A percentile compares a stretch with the other conserved stretches of the same genome.
phyloP scores from a whole-genome alignment of 2,113 vertebrate species.

The Tonatia bakeri region DNA sequence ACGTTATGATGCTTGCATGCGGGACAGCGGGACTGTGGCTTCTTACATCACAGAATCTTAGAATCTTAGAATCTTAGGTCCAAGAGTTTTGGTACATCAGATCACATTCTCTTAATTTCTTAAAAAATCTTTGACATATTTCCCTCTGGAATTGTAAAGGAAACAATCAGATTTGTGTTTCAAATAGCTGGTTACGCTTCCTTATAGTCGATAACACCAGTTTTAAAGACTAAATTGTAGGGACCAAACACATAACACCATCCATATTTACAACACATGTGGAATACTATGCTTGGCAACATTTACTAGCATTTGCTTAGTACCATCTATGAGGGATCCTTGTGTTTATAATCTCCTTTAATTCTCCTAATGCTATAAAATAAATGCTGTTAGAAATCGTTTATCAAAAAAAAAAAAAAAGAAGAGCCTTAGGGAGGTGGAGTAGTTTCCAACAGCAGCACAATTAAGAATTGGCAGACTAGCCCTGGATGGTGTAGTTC shows the following conservation, averaged over 20 bases:
- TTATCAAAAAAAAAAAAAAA: not conserved
- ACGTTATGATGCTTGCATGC: accelerated
- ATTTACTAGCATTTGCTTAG: not conserved
- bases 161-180: not conserved
- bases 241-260: not conserved
- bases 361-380: not conserved
- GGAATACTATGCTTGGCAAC: not conserved
- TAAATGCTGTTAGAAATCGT: not conserved
- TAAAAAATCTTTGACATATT: not conserved
- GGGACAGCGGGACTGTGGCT: not conserved
- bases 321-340: not conserved
- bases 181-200: not conserved
- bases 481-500: not conserved
- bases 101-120: not conserved
- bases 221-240: not conserved
- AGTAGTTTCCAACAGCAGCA: not conserved
- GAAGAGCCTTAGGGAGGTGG: accelerated
- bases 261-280: not conserved
- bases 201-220: not conserved
- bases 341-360: not conserved
- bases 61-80: not conserved
- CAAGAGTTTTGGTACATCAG: not conserved
- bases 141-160: not conserved
- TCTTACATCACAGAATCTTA: not conserved
- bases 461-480: not conserved